Percentiles rank a stretch among this genome's conserved stretches.
These are phyloP conservation scores for Cyanoramphus novaezelandiae DNA, from an alignment of 2,113 vertebrate species.

Conservation along the genomic window DNA sequence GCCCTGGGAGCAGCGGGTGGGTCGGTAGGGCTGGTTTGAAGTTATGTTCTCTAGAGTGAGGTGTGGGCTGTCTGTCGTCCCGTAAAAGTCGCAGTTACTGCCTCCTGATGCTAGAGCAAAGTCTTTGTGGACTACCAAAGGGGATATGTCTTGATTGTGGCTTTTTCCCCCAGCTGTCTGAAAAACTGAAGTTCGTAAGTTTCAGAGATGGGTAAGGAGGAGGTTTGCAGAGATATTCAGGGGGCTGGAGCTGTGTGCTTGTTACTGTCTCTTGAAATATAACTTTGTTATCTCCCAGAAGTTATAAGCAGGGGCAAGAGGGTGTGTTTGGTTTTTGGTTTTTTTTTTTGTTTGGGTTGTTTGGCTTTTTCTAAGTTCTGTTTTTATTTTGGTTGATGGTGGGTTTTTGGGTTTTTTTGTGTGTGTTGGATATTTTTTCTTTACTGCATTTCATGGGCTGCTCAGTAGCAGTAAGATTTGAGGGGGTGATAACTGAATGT, in stretches of 20 bases:
- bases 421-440: not conserved
- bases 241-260: not conserved
- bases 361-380: not conserved
- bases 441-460: not conserved
- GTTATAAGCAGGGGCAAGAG: not conserved
- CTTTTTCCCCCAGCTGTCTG: not conserved
- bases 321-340: not conserved
- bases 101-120: not conserved
- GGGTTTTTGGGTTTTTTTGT: not conserved
- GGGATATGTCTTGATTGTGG: not conserved
- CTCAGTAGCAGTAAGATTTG: not conserved
- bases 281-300: not conserved
- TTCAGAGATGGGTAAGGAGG: not conserved
- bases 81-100: not conserved
- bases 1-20: accelerated
- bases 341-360: not conserved
- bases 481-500: not conserved
- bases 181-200: not conserved
- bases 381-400: not conserved
- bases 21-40: not conserved
- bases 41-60: not conserved
- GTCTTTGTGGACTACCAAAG: not conserved
- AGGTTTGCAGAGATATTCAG: not conserved
- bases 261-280: not conserved
- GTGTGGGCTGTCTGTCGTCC: not conserved